Percentiles rank a stretch among this genome's conserved stretches.
phyloP scores from a whole-genome alignment of 2,113 vertebrate species.

The Eublepharis macularius region DNA sequence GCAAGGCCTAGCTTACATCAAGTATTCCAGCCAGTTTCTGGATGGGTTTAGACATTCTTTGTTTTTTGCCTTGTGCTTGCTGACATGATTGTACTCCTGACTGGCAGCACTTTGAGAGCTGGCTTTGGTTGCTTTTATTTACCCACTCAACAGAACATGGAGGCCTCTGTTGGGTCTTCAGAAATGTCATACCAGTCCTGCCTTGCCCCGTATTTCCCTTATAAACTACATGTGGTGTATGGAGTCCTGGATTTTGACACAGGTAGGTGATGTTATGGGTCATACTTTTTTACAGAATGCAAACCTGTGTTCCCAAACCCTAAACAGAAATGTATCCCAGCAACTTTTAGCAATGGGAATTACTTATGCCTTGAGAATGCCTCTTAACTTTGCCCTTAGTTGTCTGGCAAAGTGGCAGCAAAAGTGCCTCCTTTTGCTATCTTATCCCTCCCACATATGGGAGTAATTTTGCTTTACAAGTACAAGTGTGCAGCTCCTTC shows the following conservation, averaged over 20 bases:
- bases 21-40: neutral
- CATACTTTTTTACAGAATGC: conserved; percentile 1
- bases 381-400: neutral
- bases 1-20: neutral
- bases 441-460: neutral
- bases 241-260: neutral
- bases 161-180: neutral
- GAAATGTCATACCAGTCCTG: conserved; percentile 22
- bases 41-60: neutral
- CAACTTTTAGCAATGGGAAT: neutral
- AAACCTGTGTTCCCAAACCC: neutral
- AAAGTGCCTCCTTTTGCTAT: neutral
- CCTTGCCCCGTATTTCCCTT: neutral
- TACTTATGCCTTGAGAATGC: neutral
- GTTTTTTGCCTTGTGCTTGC: neutral
- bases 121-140: neutral
- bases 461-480: neutral
- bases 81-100: neutral
- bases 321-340: neutral
- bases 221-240: neutral
- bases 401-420: conserved; percentile 14
- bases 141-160: neutral
- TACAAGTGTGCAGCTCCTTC: conserved; percentile 28
- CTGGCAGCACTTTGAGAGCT: neutral
- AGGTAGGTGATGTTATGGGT: neutral